These are phyloP conservation scores for Theretra japonica DNA, from an alignment of 2,888 invertebrate genomes.

Conservation along the genomic window DNA sequence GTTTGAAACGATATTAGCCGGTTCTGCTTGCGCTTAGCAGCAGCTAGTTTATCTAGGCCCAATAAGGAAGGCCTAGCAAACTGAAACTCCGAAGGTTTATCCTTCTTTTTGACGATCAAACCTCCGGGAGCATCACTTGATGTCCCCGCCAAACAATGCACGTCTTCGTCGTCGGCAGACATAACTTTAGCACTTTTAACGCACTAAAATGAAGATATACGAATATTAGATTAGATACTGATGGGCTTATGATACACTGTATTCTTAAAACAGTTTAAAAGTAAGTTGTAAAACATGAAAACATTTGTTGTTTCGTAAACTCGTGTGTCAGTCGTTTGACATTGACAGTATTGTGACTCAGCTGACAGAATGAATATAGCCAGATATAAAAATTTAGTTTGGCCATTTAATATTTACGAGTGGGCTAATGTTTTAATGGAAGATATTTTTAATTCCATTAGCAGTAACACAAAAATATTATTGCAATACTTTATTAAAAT, in stretches of 20 bases:
- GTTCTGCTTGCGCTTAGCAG: conserved; percentile 88
- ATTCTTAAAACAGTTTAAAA: neutral
- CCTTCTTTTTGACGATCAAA: conserved; percentile 88
- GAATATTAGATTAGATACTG: neutral
- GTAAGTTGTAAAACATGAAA: neutral
- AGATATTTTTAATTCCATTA: neutral
- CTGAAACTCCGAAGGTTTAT: conserved; percentile 87
- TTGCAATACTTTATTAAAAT: no score
- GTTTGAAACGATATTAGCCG: conserved; percentile 88
- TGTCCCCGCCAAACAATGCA: conserved; percentile 90
- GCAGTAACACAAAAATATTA: no score
- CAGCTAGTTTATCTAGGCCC: conserved; percentile 94
- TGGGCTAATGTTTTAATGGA: no score
- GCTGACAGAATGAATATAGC: neutral
- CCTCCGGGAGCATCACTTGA: conserved; percentile 87
- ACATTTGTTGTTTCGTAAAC: conserved; percentile 15
- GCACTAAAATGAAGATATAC: neutral
- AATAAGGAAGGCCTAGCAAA: conserved; percentile 90
- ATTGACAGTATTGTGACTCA: conserved; percentile 11
- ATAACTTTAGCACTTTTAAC: conserved; percentile 43
- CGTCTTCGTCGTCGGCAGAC: conserved; percentile 82
- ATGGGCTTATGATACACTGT: neutral
- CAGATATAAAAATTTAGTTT: neutral
- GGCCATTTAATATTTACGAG: neutral
- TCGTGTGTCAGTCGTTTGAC: conserved; percentile 18